These are phyloP conservation scores for Pomacea canaliculata DNA, from an alignment of 2,888 invertebrate genomes.

Conservation along the genomic window DNA sequence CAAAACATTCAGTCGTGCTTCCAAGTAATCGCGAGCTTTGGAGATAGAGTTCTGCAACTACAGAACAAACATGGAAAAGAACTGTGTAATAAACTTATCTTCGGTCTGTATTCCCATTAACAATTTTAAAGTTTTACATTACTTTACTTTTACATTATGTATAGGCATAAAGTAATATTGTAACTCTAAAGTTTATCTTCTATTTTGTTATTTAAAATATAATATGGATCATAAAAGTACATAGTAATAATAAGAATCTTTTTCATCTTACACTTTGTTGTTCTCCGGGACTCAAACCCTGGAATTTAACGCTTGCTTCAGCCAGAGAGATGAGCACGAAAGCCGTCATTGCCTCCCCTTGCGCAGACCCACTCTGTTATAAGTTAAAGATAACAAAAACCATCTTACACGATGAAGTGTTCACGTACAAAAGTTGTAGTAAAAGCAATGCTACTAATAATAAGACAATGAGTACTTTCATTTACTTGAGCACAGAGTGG, in stretches of 20 bases:
- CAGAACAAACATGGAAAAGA: background rate
- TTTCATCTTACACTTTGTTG: background rate
- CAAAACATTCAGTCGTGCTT: constrained; percentile 49
- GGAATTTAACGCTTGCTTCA: constrained; percentile 70
- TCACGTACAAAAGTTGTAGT: too few relatives aligned
- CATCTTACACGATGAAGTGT: background rate
- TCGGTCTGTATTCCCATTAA: too few relatives aligned
- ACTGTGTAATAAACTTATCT: background rate
- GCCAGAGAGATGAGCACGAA: constrained; percentile 83
- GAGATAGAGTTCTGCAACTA: constrained; percentile 40
- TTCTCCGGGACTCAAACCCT: background rate
- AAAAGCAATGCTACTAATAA: too few relatives aligned
- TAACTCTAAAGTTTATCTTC: too few relatives aligned
- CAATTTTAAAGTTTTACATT: background rate
- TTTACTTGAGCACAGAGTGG: too few relatives aligned
- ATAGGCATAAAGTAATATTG: too few relatives aligned
- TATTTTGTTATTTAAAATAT: too few relatives aligned
- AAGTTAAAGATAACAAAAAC: constrained; percentile 16
- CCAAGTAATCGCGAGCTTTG: constrained; percentile 63
- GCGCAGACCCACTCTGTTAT: constrained; percentile 76
- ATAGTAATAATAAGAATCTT: background rate
- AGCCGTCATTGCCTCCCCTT: constrained; percentile 83
- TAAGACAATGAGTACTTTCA: too few relatives aligned
- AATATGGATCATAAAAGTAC: background rate
- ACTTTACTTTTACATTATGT: background rate